These are phyloP conservation scores for Ceyx melanurus DNA, from an alignment of 2,113 vertebrate species.

Conservation along the genomic window DNA sequence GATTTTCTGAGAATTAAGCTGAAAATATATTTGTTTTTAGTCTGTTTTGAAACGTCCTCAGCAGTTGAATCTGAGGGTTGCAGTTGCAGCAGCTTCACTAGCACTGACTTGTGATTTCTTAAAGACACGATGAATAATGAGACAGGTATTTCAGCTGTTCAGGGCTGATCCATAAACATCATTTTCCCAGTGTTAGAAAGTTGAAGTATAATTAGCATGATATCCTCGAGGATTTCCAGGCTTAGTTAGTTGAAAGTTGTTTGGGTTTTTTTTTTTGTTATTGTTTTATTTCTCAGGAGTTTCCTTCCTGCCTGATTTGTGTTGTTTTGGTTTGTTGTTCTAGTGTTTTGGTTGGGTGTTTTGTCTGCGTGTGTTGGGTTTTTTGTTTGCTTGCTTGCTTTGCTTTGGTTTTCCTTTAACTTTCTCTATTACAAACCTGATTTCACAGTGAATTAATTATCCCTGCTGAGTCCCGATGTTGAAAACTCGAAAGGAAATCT, in stretches of 20 bases:
- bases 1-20: neutral
- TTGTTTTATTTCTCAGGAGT: neutral
- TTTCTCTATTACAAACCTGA: neutral
- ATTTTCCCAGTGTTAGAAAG: neutral
- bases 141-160: neutral
- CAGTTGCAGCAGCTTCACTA: neutral
- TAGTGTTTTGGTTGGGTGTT: neutral
- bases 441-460: neutral
- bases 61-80: neutral
- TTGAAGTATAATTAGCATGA: neutral
- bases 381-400: no score
- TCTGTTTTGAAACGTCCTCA: accelerated
- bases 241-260: neutral
- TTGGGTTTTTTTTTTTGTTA: neutral
- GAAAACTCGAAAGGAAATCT: neutral
- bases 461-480: neutral
- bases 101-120: neutral
- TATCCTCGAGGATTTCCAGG: neutral
- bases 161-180: neutral
- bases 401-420: neutral
- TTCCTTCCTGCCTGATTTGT: neutral
- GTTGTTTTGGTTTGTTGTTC: no score
- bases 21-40: neutral
- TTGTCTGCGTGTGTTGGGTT: no score
- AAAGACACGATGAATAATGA: neutral